These are phyloP conservation scores for Ashinkailepas kermadecensis DNA, from an alignment of 2,888 invertebrate genomes.

Conservation along the genomic window DNA sequence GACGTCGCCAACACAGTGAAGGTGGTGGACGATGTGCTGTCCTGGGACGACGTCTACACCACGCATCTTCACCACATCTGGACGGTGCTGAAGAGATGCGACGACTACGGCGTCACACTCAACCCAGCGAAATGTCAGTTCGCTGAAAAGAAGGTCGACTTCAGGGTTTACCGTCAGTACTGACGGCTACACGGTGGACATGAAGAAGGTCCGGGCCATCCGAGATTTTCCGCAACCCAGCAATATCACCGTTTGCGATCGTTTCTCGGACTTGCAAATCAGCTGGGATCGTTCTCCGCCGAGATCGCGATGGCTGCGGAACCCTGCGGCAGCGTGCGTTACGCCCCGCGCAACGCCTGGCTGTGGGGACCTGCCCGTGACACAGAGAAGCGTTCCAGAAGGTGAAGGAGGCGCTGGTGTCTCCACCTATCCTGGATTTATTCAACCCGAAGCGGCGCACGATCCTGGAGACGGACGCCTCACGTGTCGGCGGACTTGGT, in stretches of 20 bases:
- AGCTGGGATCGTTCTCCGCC: conserved; percentile 23
- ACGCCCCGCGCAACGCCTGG: neutral
- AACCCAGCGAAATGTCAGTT: too few relatives aligned
- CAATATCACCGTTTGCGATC: neutral
- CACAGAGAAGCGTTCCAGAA: conserved; percentile 24
- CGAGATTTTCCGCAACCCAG: too few relatives aligned
- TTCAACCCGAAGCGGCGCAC: conserved; percentile 23
- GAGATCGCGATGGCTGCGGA: conserved; percentile 17
- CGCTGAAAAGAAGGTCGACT: too few relatives aligned
- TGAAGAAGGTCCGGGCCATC: too few relatives aligned
- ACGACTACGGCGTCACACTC: too few relatives aligned
- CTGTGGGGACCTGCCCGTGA: conserved; percentile 23
- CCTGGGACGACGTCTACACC: too few relatives aligned
- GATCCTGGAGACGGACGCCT: conserved; percentile 24
- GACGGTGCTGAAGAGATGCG: too few relatives aligned
- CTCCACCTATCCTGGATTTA: conserved; percentile 33
- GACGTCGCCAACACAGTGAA: too few relatives aligned
- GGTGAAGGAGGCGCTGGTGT: conserved; percentile 5
- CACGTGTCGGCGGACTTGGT: conserved; percentile 25
- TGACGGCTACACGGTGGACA: too few relatives aligned
- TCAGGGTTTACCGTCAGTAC: too few relatives aligned
- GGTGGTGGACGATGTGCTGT: too few relatives aligned
- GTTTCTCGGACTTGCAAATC: conserved; percentile 26
- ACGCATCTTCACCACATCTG: too few relatives aligned
- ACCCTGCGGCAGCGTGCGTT: conserved; percentile 9